phyloP scores from a whole-genome alignment of 2,113 vertebrate species.

The Anolis carolinensis region DNA sequence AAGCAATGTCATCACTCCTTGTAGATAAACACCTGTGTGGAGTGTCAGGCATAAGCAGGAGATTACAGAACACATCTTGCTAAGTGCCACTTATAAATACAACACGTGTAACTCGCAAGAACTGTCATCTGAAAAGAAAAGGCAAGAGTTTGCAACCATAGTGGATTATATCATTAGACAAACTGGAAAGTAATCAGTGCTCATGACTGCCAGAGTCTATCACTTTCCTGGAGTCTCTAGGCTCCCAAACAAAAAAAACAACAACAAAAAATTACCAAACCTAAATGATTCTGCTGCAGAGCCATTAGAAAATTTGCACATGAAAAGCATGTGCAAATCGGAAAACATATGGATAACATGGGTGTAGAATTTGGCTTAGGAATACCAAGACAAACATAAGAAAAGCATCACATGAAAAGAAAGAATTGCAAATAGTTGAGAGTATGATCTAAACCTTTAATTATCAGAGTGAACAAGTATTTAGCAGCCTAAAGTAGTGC shows the following conservation, averaged over 20 bases:
- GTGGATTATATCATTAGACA: slow-evolving; percentile 69
- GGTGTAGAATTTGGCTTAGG: neutral
- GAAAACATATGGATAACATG: neutral
- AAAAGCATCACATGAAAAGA: slow-evolving; percentile 8
- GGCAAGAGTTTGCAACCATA: slow-evolving; percentile 58
- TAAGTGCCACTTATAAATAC: slow-evolving; percentile 71
- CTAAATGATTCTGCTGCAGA: slow-evolving; percentile 37
- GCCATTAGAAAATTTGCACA: neutral
- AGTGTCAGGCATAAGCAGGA: slow-evolving; percentile 70
- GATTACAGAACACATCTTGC: slow-evolving; percentile 70
- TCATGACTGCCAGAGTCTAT: slow-evolving; percentile 50
- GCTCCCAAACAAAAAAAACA: slow-evolving; percentile 42
- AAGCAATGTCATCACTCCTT: slow-evolving; percentile 63
- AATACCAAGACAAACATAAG: slow-evolving; percentile 15
- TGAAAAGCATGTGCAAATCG: slow-evolving; percentile 29
- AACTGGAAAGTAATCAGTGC: slow-evolving; percentile 61
- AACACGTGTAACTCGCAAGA: slow-evolving; percentile 63
- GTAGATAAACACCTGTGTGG: slow-evolving; percentile 68
- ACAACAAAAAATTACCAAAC: slow-evolving; percentile 13
- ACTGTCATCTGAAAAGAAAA: slow-evolving; percentile 67
- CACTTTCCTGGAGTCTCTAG: slow-evolving; percentile 34
- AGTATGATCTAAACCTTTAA: neutral
- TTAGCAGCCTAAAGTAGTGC: neutral
- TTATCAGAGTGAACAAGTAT: neutral
- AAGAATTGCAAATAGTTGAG: neutral